phyloP scores from a whole-genome alignment of 2,797 vertebrate genomes.

The Pipistrellus pipistrellus region DNA sequence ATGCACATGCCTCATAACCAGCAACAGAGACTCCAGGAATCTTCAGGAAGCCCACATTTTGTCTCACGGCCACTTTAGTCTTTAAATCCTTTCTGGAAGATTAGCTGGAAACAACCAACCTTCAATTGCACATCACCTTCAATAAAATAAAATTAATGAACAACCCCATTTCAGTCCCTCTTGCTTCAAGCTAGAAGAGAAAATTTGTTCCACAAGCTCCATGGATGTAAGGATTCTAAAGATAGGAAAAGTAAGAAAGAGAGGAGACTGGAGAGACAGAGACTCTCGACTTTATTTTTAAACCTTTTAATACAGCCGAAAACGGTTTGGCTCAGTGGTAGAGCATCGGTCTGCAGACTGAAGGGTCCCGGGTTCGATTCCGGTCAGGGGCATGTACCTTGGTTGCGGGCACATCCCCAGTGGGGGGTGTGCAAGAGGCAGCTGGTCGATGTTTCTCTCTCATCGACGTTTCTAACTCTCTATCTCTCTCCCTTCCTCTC shows the following conservation, averaged over 20 bases:
- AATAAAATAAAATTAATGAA: background rate
- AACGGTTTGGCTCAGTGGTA: no score
- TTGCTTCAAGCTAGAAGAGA: background rate
- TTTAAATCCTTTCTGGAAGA: background rate
- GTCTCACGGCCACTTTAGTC: background rate
- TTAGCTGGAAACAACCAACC: background rate
- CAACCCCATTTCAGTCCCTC: background rate
- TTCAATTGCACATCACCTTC: background rate
- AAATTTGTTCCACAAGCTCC: background rate
- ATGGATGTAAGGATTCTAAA: background rate
- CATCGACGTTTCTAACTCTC: no score
- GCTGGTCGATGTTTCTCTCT: no score
- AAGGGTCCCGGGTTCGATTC: no score
- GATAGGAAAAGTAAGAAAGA: background rate
- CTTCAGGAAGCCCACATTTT: background rate
- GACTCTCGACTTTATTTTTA: background rate
- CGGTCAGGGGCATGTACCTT: no score
- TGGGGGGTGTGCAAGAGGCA: no score
- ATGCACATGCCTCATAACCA: background rate
- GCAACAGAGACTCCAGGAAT: background rate
- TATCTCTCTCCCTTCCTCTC: no score
- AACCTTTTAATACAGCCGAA: background rate
- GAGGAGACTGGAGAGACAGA: background rate
- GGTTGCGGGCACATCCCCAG: no score
- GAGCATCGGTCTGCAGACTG: no score